Base-by-base conservation (phyloP, 30 jellyfish, hydroid and myxozoan genomes). In the Chrysaora quinquecirrha region DNA sequence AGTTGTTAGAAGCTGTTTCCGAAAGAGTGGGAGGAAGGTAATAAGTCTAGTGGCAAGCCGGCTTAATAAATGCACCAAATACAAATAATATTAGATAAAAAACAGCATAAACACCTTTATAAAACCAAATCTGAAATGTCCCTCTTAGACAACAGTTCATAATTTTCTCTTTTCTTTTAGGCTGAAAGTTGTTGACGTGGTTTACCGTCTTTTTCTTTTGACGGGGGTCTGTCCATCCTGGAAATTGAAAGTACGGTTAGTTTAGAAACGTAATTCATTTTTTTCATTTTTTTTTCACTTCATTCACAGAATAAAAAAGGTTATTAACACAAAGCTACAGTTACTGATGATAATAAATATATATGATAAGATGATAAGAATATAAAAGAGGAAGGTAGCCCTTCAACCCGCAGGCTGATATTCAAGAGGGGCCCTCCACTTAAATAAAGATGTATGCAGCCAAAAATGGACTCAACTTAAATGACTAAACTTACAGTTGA, bases 401-500 rank as follows among this genome's bases (percentile, higher is more conserved):
- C 58, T 43, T 9, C 9, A 9, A n/a, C n/a, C n/a, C n/a, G n/a
- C n/a, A n/a, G n/a, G n/a, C n/a, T n/a, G n/a, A n/a, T n/a, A n/a
- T n/a, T 16, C 58, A 6, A 9, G 58, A 16, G 58, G 58, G 12
- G 9, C 16, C 9, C 9, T 43, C 58, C 58, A 43, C 9, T 6
- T 43, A 43, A 6, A 6, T 6, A 9, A 43, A 16, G 9, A 43
- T 6, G 9, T 43, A 16, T 43, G 16, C 58, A 43, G 58, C 58
- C 58, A 43, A 43, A 43, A 9, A 43, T 16, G 16, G 9, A 6
- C 9, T 43, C 12, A 43, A 43, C 9, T 6, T 9, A 43, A 43
- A 43, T 6, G 9, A 43, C 16, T 43, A 29, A 29, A 67, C 82
- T 43, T 43, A 70, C 82, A 6, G 49, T 32, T 0, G 82, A 70